Evolutionary conservation across 2,113 vertebrate genomes (phyloP).

Genomic region (Condylura cristata): DNA sequence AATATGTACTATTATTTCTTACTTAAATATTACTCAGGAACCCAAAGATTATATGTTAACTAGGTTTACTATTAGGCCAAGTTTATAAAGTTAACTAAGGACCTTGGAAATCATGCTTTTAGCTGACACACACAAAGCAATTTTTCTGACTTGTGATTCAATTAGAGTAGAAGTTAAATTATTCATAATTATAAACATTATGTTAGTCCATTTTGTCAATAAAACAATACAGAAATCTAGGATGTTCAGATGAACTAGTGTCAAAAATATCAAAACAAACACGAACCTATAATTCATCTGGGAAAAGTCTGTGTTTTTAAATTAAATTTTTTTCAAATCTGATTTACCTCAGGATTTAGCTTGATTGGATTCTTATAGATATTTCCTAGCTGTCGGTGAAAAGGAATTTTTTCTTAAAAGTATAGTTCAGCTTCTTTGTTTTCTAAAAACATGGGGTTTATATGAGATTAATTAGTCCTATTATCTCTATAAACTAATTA

Average conservation of each 20-base stretch:
- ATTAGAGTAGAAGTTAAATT: not conserved
- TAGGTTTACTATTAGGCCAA: constrained; percentile 7
- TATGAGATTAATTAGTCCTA: constrained; percentile 4
- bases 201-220: not conserved
- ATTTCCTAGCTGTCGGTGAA: not conserved
- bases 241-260: constrained; percentile 1
- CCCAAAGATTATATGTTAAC: constrained; percentile 22
- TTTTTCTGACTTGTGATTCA: not conserved
- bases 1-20: not conserved
- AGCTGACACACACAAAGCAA: not conserved
- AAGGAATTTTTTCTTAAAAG: not conserved
- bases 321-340: not conserved
- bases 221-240: not conserved
- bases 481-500: constrained; percentile 49
- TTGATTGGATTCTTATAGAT: not conserved
- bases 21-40: not conserved
- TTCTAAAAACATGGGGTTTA: not conserved
- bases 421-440: constrained; percentile 30
- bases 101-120: not conserved
- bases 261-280: constrained; percentile 32
- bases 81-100: not conserved
- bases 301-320: not conserved
- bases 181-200: not conserved
- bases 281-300: not conserved
- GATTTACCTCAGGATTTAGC: not conserved